A percentile compares a stretch with the other conserved stretches of the same genome.
Conservation (phyloP, 2,113 vertebrate species). For the Paracanthobrama guichenoti region DNA sequence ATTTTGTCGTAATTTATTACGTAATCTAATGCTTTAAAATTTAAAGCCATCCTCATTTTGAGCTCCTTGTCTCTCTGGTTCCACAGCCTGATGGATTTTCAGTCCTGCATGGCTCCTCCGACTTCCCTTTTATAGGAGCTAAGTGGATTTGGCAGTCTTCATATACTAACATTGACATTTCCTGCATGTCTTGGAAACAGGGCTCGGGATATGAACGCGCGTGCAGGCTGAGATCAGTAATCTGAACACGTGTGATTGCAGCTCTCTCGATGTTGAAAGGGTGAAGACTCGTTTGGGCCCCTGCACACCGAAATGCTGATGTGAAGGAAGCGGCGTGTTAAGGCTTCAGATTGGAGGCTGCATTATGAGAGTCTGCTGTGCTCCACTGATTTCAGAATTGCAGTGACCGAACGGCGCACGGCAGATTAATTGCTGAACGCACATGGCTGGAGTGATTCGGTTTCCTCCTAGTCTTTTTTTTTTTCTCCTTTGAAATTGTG, state of each 20-base stretch:
- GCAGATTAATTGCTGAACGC: slow-evolving; percentile 32
- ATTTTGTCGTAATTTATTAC: neutral
- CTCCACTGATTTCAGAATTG: slow-evolving; percentile 41
- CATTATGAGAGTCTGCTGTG: slow-evolving; percentile 30
- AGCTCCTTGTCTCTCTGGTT: neutral
- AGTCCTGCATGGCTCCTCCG: neutral
- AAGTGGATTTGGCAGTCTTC: slow-evolving; percentile 31
- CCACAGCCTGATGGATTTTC: slow-evolving; percentile 9
- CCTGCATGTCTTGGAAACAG: slow-evolving; percentile 49
- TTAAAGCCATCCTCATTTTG: neutral
- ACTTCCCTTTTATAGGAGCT: neutral
- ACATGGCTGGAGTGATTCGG: neutral
- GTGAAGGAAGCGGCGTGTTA: slow-evolving; percentile 57
- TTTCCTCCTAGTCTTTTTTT: neutral
- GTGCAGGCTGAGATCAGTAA: slow-evolving; percentile 62
- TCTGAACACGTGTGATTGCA: slow-evolving; percentile 67
- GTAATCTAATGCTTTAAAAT: neutral
- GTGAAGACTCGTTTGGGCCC: slow-evolving; percentile 45
- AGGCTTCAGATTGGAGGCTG: slow-evolving; percentile 7
- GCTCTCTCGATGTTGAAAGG: slow-evolving; percentile 48
- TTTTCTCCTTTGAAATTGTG: neutral
- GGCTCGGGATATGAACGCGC: slow-evolving; percentile 55
- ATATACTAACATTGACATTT: slow-evolving; percentile 55
- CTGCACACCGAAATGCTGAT: slow-evolving; percentile 62
- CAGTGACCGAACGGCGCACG: neutral